Evolutionary conservation across 2,113 vertebrate genomes (phyloP).

Genomic region (Podocnemis expansa): DNA sequence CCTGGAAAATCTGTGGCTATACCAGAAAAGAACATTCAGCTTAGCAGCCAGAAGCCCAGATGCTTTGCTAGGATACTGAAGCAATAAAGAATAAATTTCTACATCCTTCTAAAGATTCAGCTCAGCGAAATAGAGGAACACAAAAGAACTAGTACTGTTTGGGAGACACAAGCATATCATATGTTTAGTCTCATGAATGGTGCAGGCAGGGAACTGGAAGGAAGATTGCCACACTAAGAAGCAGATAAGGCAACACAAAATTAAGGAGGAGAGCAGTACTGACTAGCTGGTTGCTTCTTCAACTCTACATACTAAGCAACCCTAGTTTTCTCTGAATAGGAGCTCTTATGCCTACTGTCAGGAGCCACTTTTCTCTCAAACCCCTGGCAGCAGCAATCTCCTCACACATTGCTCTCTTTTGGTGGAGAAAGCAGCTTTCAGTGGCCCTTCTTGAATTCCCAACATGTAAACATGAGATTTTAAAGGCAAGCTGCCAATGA

Average conservation of each 20-base stretch:
- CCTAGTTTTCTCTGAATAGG: background rate
- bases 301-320: background rate
- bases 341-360: rapidly evolving
- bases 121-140: background rate
- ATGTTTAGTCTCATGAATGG: conserved; percentile 16
- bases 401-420: background rate
- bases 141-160: background rate
- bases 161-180: background rate
- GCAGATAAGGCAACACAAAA: background rate
- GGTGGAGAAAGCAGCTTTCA: background rate
- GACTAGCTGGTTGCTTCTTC: background rate
- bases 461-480: background rate
- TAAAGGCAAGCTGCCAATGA: background rate
- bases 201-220: background rate
- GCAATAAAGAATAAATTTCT: conserved; percentile 10
- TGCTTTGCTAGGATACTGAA: background rate
- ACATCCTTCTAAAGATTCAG: conserved; percentile 17
- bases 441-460: background rate
- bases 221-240: background rate
- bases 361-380: background rate
- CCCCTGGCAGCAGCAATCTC: background rate
- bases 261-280: background rate
- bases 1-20: background rate
- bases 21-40: conserved; percentile 27
- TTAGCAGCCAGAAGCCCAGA: conserved; percentile 3